Base-by-base conservation (phyloP, 1,140 invertebrate genomes). In the Tetragnatha versicolor region DNA sequence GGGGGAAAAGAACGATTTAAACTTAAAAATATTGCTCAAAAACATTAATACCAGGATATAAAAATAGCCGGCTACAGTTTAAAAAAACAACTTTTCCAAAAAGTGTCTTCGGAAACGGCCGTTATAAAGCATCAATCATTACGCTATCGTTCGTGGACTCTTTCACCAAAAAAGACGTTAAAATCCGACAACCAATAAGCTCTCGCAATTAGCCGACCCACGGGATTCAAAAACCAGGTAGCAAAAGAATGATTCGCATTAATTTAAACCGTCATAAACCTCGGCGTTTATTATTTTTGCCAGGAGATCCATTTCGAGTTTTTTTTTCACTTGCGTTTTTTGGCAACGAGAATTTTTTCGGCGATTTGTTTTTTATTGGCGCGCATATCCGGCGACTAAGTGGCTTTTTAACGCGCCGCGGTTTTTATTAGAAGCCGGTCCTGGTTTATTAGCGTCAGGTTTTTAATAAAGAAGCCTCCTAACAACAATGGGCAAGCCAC, bases 101-200 rank as follows among this genome's bases (percentile, higher is more conserved):
- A 17, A 51, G 20, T 51, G 9, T 14, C 2, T 9, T 51, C 9
- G 60, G 6, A 35, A 29, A 20, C n/a, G 17, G 17, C 42, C 42
- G 17, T 29, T 22, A 39, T 63, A 12, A n/a, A 63, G 22, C 39
- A 66, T 66, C 25, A 66, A 66, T 66, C 63, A 66, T 47, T 0
- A 17, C 33, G 63, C 7, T 66, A 66, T 66, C 63, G 37, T 45
- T 66, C 1, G 29, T 14, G 3, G 63, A n/a, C 63, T n/a, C n/a
- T n/a, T n/a, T n/a, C n/a, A n/a, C n/a, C n/a, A n/a, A n/a, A n/a
- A n/a, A 14, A 14, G 14, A 45, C 7, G n/a, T 66, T 47, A 25
- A 66, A 63, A 63, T 39, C 47, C 9, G 63, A n/a, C 17, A 66
- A 66, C 37, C n/a, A 66, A 66, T 66, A 66, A 66, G 39, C n/a